Evolutionary conservation across 2,888 invertebrate species (phyloP), one percentile per base, ranked within the genome.

Genomic region (Anoplius nigerrimus): DNA sequence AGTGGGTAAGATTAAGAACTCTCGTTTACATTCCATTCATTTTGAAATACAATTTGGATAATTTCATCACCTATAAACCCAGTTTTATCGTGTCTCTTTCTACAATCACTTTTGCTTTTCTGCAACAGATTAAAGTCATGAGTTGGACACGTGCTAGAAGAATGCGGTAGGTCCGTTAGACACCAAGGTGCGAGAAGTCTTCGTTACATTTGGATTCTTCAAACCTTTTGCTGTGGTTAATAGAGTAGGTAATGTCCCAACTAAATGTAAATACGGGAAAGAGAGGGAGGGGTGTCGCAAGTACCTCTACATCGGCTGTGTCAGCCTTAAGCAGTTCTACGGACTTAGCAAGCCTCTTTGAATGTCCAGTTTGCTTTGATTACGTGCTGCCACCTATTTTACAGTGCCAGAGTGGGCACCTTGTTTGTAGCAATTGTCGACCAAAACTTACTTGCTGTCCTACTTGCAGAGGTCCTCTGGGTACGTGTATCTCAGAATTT

Each of bases 351-450:
- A 96, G 96, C 73, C 91, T 97, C 60, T 97, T 97, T 89, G 97
- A 97, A 89, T 97, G 97, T 89, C 97, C 97, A 45, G 99, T 99
- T 76, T 99, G 99, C 90, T 98, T 99, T 90, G 99, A 99, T 90
- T 99, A 98, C 92, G 99, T 99, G 75, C 91, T 99, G 87, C 99
- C 99, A 75, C 99, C 99, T 46, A 99, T 99, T 84, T 92, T 98
- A 89, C 99, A 99, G 90, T 99, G 99, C 89, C 98, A 98, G 89
- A 98, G 97, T 89, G 99, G 99, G 72, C 99, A 99, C 90, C 93
- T 99, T 85, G 98, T 99, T 69, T 99, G 99, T 91, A 97, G 98
- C 74, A 96, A 95, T 87, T 99, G 99, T 90, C 93, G 99, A 73
- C 98, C 98, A 65, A 99, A 99, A 90, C 92, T 99, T 75, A 95